Conservation (phyloP, 2,113 vertebrate species). For the Harpagus bidentatus region DNA sequence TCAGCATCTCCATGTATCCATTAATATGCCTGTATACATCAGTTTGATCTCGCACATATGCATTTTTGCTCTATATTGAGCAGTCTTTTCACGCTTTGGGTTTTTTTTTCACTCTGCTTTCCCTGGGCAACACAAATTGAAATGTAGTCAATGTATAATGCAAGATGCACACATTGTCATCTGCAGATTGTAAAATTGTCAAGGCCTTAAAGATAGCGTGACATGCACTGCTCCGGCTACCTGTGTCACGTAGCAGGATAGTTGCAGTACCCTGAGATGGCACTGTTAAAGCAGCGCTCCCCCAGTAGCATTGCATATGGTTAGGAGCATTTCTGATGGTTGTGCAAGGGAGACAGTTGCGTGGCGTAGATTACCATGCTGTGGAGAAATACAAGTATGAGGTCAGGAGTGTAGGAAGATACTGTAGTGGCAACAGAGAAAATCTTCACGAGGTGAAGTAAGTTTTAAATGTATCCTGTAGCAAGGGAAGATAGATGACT, state of each 20-base stretch:
- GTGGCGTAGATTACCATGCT: too few species aligned
- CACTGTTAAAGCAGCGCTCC: background rate
- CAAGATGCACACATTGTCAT: background rate
- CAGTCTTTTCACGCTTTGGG: background rate
- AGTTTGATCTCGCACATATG: too few species aligned
- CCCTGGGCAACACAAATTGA: background rate
- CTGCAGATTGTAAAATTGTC: background rate
- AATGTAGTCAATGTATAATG: background rate
- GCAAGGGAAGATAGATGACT: background rate
- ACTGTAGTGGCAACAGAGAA: background rate
- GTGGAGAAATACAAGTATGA: background rate
- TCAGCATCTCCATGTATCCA: background rate
- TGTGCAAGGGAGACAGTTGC: background rate
- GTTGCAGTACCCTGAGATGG: background rate
- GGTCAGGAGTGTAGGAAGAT: background rate
- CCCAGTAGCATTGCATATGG: too few species aligned
- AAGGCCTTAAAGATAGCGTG: background rate
- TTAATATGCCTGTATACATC: background rate
- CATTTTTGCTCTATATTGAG: background rate
- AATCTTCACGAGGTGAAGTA: background rate
- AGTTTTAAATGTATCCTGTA: too few species aligned
- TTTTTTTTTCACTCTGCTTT: background rate
- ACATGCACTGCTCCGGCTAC: background rate
- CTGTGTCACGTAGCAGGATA: background rate
- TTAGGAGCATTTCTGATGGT: background rate